Percentiles rank a stretch among this genome's conserved stretches.
phyloP scores from a whole-genome alignment of 2,888 invertebrate genomes.

The Pardosa pseudoannulata region DNA sequence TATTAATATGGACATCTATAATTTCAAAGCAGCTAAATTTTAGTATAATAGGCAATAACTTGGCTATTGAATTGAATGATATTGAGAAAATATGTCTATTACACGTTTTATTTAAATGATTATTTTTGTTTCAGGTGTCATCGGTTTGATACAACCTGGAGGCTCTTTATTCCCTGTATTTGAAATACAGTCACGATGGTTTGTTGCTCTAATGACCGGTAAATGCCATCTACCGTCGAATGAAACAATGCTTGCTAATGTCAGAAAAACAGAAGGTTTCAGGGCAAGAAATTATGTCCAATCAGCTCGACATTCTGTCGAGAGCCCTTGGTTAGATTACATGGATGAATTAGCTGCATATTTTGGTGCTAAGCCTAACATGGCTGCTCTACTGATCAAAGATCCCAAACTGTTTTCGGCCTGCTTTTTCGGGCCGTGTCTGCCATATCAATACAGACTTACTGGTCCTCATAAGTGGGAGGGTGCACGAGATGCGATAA shows the following conservation, averaged over 20 bases:
- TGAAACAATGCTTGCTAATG: constrained; percentile 77
- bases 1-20: too few species aligned
- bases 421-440: constrained; percentile 76
- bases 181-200: constrained; percentile 84
- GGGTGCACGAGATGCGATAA: constrained; percentile 78
- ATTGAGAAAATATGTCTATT: too few species aligned
- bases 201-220: constrained; percentile 80
- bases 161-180: constrained; percentile 89
- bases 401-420: constrained; percentile 75
- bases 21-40: too few species aligned
- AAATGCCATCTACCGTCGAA: constrained; percentile 76
- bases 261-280: constrained; percentile 75
- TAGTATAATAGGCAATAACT: too few species aligned
- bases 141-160: constrained; percentile 89
- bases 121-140: constrained; percentile 80
- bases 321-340: constrained; percentile 74
- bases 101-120: too few species aligned
- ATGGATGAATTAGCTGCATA: constrained; percentile 79
- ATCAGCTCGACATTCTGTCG: constrained; percentile 73
- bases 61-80: too few species aligned
- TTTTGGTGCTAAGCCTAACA: constrained; percentile 78
- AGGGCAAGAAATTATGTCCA: constrained; percentile 48
- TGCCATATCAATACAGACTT: constrained; percentile 78
- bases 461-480: constrained; percentile 78
- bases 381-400: constrained; percentile 75